These are phyloP conservation scores for Nannoperca australis DNA, from an alignment of 2,797 vertebrate genomes.

Conservation along the genomic window DNA sequence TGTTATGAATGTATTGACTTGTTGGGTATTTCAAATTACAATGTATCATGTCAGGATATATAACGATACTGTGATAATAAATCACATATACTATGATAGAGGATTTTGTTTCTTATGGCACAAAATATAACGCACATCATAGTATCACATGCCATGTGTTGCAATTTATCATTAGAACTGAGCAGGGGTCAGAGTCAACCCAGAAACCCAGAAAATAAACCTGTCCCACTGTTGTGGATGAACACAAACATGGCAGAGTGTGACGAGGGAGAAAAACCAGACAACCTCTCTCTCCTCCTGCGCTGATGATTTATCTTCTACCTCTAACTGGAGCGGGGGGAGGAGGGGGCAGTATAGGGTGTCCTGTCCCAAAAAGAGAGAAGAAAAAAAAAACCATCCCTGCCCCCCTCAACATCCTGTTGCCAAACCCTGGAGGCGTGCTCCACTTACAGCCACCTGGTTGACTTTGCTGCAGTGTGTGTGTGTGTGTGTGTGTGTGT, in stretches of 20 bases:
- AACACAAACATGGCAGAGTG: slow-evolving; percentile 50
- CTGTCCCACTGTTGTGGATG: slow-evolving; percentile 24
- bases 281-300: slow-evolving; percentile 65
- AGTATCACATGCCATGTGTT: neutral
- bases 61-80: too few species aligned
- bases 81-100: too few species aligned
- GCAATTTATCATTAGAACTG: neutral
- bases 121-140: neutral
- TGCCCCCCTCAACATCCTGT: slow-evolving; percentile 32
- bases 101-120: too few species aligned
- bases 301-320: slow-evolving; percentile 77
- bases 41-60: too few species aligned
- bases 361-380: slow-evolving; percentile 63
- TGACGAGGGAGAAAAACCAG: slow-evolving; percentile 48
- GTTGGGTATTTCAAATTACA: neutral
- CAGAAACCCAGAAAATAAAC: slow-evolving; percentile 56
- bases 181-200: slow-evolving; percentile 41
- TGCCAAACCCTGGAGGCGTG: slow-evolving; percentile 79
- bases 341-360: slow-evolving; percentile 62
- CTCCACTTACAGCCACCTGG: slow-evolving; percentile 84
- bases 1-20: neutral
- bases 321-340: slow-evolving; percentile 73
- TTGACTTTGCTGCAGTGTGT: slow-evolving; percentile 72
- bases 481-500: slow-evolving; percentile 18
- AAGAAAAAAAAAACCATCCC: slow-evolving; percentile 37